Evolutionary conservation across 1,140 invertebrate species (phyloP).

Genomic region (Whitmania pigra): DNA sequence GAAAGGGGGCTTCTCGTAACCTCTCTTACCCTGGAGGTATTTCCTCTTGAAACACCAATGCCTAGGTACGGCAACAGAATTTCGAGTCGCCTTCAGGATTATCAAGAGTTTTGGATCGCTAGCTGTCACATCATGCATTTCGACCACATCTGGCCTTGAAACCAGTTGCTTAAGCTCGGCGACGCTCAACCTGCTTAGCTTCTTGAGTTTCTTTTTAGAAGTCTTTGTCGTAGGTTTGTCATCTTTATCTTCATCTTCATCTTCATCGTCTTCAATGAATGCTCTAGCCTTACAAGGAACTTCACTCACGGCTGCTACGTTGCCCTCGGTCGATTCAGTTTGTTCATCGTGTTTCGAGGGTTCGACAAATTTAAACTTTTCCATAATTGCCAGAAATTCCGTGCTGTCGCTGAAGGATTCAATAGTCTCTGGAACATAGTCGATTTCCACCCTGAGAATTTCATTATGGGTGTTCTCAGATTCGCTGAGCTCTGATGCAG

Average conservation of each 20-base stretch:
- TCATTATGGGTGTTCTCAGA: not conserved
- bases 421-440: slow-evolving; percentile 17
- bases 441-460: slow-evolving; percentile 1
- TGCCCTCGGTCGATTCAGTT: not conserved
- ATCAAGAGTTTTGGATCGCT: slow-evolving; percentile 88
- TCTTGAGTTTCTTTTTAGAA: slow-evolving; percentile 88
- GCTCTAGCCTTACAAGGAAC: slow-evolving; percentile 25
- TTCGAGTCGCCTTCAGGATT: slow-evolving; percentile 74
- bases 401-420: not conserved
- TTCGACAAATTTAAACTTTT: slow-evolving; percentile 14
- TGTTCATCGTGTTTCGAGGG: slow-evolving; percentile 23
- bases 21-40: slow-evolving; percentile 85
- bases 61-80: slow-evolving; percentile 86
- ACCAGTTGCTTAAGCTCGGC: slow-evolving; percentile 79
- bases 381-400: slow-evolving; percentile 11
- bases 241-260: slow-evolving; percentile 46
- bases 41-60: slow-evolving; percentile 99
- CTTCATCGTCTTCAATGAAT: slow-evolving; percentile 22
- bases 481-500: not conserved
- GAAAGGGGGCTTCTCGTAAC: slow-evolving; percentile 97
- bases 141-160: slow-evolving; percentile 85
- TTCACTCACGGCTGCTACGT: slow-evolving; percentile 11
- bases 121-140: slow-evolving; percentile 99
- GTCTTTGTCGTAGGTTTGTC: slow-evolving; percentile 72
- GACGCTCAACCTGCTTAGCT: slow-evolving; percentile 63